Base-by-base conservation (phyloP, 2,797 vertebrate genomes). In the Sebastes steindachneri region DNA sequence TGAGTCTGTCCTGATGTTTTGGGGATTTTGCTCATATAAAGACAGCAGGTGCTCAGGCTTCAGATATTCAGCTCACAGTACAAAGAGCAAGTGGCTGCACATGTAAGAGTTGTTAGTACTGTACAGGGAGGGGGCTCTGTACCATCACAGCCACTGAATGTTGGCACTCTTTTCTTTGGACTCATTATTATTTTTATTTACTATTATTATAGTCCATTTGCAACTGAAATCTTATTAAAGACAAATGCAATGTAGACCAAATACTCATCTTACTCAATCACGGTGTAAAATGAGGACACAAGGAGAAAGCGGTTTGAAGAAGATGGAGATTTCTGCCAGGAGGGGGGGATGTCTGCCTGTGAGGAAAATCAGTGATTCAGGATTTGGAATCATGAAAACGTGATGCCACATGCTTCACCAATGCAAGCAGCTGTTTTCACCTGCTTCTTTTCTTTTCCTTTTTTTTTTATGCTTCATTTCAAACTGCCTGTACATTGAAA, bases 321-420 rank as follows among this genome's bases (percentile, higher is more conserved):
- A 26, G 54, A 9, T 48, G 45, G 17, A 26, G 31, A 3, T 53
- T 74, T 45, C 78, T 14, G 77, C 88, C 93, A 93, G 87, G 58
- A 94, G 93, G 87, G 92, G 92, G 93, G 2, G 88, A 19, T 87
- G 77, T 90, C 58, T 69, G 48, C 80, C 86, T 79, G 55, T 9
- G 11, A 28, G 48, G 60, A 59, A 19, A 65, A 48, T 10, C 1
- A 8, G 14, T 2, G 14, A 54, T 60, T 69, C 19, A 35, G 1
- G 14, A 68, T 45, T 57, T 28, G 9, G n/a, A 65, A 26, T 48
- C 17, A 48, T 37, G 48, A 58, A 74, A 82, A 75, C 9, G 9
- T 55, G 21, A 37, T 4, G 15, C 35, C 25, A 54, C 31, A 17
- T 28, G 53, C 4, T 75, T 11, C 14, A n/a, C 8, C 1, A n/a